phyloP scores from a whole-genome alignment of 2,797 vertebrate species.

The Naso thynnoides region DNA sequence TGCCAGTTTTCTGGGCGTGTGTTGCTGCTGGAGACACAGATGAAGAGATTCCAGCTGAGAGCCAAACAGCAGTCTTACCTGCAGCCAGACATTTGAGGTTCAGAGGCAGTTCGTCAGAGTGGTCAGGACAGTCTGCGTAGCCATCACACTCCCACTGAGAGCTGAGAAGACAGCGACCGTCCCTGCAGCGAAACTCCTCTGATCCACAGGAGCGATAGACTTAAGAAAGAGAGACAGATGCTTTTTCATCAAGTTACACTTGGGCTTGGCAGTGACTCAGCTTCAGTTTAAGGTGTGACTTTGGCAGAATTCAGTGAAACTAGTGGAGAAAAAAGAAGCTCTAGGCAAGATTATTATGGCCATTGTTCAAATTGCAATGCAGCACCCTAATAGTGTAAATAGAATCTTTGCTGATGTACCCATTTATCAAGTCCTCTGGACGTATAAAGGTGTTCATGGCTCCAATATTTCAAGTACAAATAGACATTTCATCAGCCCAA shows the following conservation, averaged over 20 bases:
- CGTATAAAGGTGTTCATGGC: constrained; percentile 14
- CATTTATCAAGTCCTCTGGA: constrained; percentile 31
- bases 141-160: constrained; percentile 98
- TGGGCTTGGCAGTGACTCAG: not conserved
- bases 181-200: constrained; percentile 93
- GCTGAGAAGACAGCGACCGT: constrained; percentile 94
- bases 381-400: constrained; percentile 1
- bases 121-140: constrained; percentile 95
- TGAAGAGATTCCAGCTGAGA: constrained; percentile 73
- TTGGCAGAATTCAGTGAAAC: constrained; percentile 13
- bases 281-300: constrained; percentile 8
- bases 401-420: constrained; percentile 27
- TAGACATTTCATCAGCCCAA: constrained; percentile 25
- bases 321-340: constrained; percentile 19
- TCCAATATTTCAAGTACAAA: constrained; percentile 33
- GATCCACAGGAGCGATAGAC: constrained; percentile 91
- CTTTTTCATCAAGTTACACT: constrained; percentile 46
- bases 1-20: constrained; percentile 37
- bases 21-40: constrained; percentile 62
- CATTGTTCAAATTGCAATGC: constrained; percentile 20
- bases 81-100: constrained; percentile 94
- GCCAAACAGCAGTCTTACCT: constrained; percentile 85
- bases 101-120: constrained; percentile 95
- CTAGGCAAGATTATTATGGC: not conserved
- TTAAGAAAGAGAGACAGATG: constrained; percentile 67